Evolutionary conservation across 1,140 invertebrate species (phyloP).

Genomic region (Spodoptera frugiperda): DNA sequence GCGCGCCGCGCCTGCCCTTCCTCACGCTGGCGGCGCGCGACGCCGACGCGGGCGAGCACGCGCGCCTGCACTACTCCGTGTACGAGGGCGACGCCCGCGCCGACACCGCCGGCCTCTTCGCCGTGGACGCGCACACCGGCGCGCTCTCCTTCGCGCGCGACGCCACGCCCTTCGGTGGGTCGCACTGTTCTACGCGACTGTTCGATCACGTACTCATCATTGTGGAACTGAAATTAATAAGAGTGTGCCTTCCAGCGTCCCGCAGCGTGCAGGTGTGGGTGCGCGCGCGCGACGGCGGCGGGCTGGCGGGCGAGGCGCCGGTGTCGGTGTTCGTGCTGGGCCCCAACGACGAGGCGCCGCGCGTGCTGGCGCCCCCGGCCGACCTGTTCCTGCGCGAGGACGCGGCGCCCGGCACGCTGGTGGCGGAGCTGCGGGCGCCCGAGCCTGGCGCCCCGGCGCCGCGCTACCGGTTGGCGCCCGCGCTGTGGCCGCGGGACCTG

Average conservation of each 20-base stretch:
- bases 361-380: conserved; percentile 90
- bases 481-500: conserved; percentile 86
- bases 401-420: conserved; percentile 82
- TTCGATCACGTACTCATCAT: no score
- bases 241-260: conserved; percentile 86
- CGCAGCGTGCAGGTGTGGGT: conserved; percentile 96
- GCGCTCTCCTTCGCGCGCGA: conserved; percentile 88
- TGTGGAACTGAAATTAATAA: no score
- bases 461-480: conserved; percentile 89
- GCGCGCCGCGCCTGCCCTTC: conserved; percentile 89
- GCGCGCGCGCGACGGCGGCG: conserved; percentile 92
- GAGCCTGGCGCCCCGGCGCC: conserved; percentile 69
- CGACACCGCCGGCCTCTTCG: conserved; percentile 88
- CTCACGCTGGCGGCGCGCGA: conserved; percentile 86
- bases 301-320: conserved; percentile 90
- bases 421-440: conserved; percentile 86
- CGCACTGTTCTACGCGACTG: no score
- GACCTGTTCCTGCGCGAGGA: conserved; percentile 94
- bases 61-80: conserved; percentile 90
- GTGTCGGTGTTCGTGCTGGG: conserved; percentile 92
- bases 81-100: conserved; percentile 88
- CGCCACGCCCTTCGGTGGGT: conserved; percentile 86
- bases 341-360: conserved; percentile 89
- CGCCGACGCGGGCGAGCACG: conserved; percentile 89
- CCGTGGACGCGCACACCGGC: conserved; percentile 90